Evolutionary conservation across 2,113 vertebrate genomes (phyloP).

Genomic region (Kobus ellipsiprymnus): DNA sequence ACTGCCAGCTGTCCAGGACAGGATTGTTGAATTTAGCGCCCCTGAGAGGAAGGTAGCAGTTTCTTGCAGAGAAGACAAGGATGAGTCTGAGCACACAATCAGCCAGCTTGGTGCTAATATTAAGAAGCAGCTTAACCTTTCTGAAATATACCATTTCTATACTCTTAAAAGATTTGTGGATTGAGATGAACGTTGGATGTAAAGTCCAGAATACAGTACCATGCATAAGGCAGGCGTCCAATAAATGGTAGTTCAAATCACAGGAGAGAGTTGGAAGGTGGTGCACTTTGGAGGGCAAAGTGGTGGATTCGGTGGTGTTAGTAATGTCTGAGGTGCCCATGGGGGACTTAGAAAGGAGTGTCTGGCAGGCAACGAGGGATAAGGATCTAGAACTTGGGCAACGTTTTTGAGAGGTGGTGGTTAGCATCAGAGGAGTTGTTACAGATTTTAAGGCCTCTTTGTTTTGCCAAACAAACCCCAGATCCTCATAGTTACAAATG

Average conservation of each 20-base stretch:
- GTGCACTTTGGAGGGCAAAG: not conserved
- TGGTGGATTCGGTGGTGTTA: not conserved
- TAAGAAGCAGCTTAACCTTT: not conserved
- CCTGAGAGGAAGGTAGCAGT: not conserved
- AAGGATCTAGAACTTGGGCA: not conserved
- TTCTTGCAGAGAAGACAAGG: not conserved
- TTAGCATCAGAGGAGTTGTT: not conserved
- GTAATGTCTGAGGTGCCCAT: not conserved
- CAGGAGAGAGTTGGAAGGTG: not conserved
- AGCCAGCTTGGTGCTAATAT: not conserved
- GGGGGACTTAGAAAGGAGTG: not conserved
- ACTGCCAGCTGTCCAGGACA: not conserved
- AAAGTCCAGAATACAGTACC: not conserved
- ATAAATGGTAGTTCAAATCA: not conserved
- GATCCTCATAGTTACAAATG: not conserved
- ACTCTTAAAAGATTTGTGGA: not conserved
- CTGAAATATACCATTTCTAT: not conserved
- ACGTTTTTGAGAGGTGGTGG: not conserved
- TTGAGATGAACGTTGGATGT: not conserved
- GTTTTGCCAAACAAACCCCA: not conserved
- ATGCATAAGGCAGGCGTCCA: not conserved
- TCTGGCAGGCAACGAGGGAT: not conserved
- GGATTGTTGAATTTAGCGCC: not conserved
- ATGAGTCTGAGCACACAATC: not conserved
- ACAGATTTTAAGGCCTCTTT: not conserved